Percentiles rank a stretch among this genome's conserved stretches.
Conservation (phyloP, 2,888 invertebrate species). For the Diaperis boleti region DNA sequence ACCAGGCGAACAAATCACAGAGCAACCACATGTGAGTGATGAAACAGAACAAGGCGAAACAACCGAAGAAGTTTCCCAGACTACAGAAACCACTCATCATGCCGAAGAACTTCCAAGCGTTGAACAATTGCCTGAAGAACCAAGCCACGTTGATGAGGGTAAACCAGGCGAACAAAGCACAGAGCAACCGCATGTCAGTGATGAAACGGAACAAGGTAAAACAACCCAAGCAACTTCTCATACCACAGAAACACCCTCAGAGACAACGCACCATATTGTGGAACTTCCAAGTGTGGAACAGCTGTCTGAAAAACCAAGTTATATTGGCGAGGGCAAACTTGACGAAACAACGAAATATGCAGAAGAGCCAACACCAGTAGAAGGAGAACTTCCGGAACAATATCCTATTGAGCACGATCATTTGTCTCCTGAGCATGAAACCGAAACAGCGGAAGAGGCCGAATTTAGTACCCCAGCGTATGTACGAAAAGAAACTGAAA, state of each 20-base stretch:
- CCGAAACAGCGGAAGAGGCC: conserved; percentile 37
- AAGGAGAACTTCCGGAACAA: conserved; percentile 9
- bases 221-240: conserved; percentile 5
- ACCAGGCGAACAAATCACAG: no score
- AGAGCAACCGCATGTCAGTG: no score
- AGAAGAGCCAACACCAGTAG: conserved; percentile 35
- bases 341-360: conserved; percentile 38
- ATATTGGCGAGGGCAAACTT: conserved; percentile 37
- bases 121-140: no score
- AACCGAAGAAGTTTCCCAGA: conserved; percentile 11
- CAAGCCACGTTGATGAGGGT: no score
- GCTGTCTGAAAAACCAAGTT: conserved; percentile 11
- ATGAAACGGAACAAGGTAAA: conserved; percentile 15
- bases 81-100: conserved; percentile 21
- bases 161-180: no score
- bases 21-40: no score
- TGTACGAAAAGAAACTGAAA: conserved; percentile 23
- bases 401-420: conserved; percentile 12
- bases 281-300: not conserved
- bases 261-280: not conserved
- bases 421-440: conserved; percentile 32
- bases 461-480: conserved; percentile 42
- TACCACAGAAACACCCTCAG: conserved; percentile 32
- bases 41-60: conserved; percentile 18
- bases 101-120: not conserved